Conservation (phyloP, 2,113 vertebrate species). For the Oncorhynchus nerka region DNA sequence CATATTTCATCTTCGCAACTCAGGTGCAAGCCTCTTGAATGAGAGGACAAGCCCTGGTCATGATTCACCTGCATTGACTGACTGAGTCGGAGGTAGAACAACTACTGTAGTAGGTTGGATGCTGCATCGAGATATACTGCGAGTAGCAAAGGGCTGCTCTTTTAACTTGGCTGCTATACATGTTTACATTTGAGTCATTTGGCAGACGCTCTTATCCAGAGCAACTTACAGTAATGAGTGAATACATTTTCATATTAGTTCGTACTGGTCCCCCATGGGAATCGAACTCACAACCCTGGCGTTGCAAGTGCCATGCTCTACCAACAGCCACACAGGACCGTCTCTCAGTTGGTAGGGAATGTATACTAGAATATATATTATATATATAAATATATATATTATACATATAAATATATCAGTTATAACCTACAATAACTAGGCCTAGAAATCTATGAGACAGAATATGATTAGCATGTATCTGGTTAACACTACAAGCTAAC, state of each 20-base stretch:
- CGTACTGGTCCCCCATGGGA: too few relatives aligned
- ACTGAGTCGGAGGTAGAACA: neutral
- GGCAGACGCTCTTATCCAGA: too few relatives aligned
- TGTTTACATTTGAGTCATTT: neutral
- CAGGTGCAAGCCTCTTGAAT: neutral
- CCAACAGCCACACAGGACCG: too few relatives aligned
- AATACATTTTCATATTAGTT: too few relatives aligned
- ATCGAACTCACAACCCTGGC: too few relatives aligned
- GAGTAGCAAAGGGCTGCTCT: neutral
- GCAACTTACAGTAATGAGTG: too few relatives aligned
- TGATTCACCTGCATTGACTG: neutral
- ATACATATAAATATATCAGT: neutral
- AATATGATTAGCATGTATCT: neutral
- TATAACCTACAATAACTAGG: neutral
- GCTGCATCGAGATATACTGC: neutral
- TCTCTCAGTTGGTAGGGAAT: too few relatives aligned
- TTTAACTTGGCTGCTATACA: neutral
- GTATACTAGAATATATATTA: neutral
- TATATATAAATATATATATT: neutral
- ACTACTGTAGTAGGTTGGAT: neutral
- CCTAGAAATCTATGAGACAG: neutral
- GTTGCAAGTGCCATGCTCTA: too few relatives aligned
- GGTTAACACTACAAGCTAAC: neutral
- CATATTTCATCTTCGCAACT: neutral
- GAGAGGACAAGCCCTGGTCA: neutral